Evolutionary conservation across 2,113 vertebrate species (phyloP).

Genomic region (Meles meles): DNA sequence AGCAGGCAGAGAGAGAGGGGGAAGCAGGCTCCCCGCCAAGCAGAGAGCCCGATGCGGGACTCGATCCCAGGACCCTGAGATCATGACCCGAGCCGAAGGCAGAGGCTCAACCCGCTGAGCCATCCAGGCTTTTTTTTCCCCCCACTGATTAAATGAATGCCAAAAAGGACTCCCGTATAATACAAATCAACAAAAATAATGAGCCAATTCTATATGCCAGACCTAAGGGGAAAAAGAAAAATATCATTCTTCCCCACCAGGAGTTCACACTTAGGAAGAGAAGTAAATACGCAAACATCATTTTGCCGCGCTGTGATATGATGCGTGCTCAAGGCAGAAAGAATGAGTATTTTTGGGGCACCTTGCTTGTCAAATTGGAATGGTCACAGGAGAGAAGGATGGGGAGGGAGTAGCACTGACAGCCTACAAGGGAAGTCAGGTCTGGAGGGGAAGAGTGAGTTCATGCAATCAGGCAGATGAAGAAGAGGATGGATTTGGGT

Average conservation of each 20-base stretch:
- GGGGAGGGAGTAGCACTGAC: neutral
- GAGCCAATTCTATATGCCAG: neutral
- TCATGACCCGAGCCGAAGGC: too few relatives aligned
- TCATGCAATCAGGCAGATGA: too few relatives aligned
- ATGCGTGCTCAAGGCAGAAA: neutral
- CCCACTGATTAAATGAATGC: neutral
- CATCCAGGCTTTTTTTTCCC: too few relatives aligned
- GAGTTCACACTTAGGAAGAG: neutral
- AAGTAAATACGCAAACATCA: neutral
- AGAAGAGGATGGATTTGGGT: neutral
- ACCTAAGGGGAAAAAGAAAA: neutral
- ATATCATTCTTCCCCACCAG: neutral
- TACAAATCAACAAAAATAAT: neutral
- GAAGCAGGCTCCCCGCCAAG: too few relatives aligned
- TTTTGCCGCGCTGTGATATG: neutral
- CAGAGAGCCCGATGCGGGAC: too few relatives aligned
- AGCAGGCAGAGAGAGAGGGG: too few relatives aligned
- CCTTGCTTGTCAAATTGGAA: neutral
- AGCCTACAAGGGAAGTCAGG: rapidly evolving
- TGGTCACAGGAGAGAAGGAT: neutral
- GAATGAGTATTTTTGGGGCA: neutral
- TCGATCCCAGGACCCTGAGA: too few relatives aligned
- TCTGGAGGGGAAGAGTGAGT: too few relatives aligned
- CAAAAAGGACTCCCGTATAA: neutral
- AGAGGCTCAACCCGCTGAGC: too few relatives aligned